Percentiles rank a stretch among this genome's conserved stretches.
Conservation (phyloP, 2,113 vertebrate genomes). For the Phasianus colchicus region DNA sequence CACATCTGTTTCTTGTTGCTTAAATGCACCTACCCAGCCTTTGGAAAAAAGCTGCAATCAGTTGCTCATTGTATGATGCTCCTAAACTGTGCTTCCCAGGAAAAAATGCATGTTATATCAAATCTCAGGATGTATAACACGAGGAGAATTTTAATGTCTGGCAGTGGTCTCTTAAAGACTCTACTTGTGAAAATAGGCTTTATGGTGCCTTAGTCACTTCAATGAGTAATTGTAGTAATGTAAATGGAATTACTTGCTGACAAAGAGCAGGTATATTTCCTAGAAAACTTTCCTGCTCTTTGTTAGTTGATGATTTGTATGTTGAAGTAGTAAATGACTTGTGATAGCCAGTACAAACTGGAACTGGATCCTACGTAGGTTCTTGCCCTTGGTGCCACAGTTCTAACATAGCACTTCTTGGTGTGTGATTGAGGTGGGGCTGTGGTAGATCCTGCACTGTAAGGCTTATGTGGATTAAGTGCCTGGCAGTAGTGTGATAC, state of each 20-base stretch:
- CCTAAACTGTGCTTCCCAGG: neutral
- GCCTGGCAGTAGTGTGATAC: neutral
- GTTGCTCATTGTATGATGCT: neutral
- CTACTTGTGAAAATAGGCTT: neutral
- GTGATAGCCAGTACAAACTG: neutral
- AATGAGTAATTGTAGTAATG: neutral
- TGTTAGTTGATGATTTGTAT: neutral
- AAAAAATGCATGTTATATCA: neutral
- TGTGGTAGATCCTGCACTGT: neutral
- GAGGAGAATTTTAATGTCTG: neutral
- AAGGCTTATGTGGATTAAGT: neutral
- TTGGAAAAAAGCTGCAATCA: neutral
- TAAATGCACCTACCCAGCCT: neutral
- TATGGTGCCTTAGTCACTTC: neutral
- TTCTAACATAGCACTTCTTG: neutral
- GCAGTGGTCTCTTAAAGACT: neutral
- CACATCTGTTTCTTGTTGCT: neutral
- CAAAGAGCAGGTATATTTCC: neutral
- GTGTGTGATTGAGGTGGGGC: neutral
- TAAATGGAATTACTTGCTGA: neutral
- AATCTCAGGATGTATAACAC: neutral
- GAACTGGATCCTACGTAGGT: neutral
- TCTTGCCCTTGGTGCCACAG: neutral
- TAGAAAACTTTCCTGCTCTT: neutral
- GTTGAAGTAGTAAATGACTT: neutral